These are phyloP conservation scores for Tenualosa ilisha DNA, from an alignment of 2,797 vertebrate species.

Conservation along the genomic window DNA sequence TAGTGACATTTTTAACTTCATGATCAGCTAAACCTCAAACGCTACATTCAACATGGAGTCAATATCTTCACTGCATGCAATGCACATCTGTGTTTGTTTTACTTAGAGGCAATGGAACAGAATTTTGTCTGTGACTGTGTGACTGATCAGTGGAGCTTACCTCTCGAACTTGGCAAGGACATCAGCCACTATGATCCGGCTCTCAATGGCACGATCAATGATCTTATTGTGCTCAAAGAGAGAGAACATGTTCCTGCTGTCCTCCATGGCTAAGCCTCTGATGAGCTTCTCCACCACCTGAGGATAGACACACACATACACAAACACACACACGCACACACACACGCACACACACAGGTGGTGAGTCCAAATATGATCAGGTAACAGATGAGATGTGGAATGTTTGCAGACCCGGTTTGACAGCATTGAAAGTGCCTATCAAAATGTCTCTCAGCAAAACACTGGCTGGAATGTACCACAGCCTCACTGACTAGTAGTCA, in stretches of 20 bases:
- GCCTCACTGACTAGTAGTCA: not conserved
- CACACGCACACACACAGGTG: constrained; percentile 7
- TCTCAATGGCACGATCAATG: constrained; percentile 86
- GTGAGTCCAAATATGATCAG: not conserved
- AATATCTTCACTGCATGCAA: not conserved
- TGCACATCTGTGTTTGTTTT: not conserved
- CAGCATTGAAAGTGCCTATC: not conserved
- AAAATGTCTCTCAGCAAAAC: not conserved
- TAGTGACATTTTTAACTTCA: not conserved
- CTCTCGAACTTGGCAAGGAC: constrained; percentile 93
- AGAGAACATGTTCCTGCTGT: constrained; percentile 91
- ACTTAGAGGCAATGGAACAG: not conserved
- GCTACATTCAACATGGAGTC: not conserved
- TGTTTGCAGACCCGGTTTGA: not conserved
- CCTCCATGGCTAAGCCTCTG: constrained; percentile 90
- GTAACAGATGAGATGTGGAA: not conserved
- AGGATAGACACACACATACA: constrained; percentile 33
- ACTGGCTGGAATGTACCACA: not conserved
- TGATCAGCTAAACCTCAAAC: not conserved
- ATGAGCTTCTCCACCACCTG: constrained; percentile 94
- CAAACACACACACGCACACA: constrained; percentile 20
- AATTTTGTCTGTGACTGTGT: not conserved
- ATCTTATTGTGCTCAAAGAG: constrained; percentile 87
- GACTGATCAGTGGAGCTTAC: constrained; percentile 58
- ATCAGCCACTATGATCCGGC: constrained; percentile 88